phyloP scores from a whole-genome alignment of 2,113 vertebrate species.

The Geococcyx californianus region DNA sequence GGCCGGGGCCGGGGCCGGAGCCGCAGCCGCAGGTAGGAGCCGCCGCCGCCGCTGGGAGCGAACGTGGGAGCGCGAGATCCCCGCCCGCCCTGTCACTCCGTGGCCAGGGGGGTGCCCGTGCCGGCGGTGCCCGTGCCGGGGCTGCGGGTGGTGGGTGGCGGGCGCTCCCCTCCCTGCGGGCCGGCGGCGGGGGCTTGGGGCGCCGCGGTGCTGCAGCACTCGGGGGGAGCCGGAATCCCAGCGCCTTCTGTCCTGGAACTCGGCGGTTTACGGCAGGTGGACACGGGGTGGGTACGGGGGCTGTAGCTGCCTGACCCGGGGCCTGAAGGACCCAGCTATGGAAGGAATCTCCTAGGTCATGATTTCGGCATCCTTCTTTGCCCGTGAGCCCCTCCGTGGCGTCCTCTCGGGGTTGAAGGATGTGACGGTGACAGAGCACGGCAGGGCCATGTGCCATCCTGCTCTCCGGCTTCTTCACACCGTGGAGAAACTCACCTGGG shows the following conservation, averaged over 20 bases:
- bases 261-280: fast-evolving
- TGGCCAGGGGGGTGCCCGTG: too few relatives aligned
- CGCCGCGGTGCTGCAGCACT: background rate
- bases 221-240: background rate
- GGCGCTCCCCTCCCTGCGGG: too few relatives aligned
- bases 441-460: background rate
- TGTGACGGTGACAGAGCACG: fast-evolving
- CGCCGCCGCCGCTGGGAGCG: background rate
- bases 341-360: background rate
- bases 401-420: background rate
- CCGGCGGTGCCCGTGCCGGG: too few relatives aligned
- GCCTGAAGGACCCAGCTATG: background rate
- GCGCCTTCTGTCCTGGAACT: background rate
- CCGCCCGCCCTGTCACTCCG: too few relatives aligned
- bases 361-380: background rate
- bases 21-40: background rate
- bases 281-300: fast-evolving
- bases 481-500: background rate
- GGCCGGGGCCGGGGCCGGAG: background rate
- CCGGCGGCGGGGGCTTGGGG: too few relatives aligned
- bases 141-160: too few relatives aligned
- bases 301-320: background rate
- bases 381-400: fast-evolving
- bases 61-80: too few relatives aligned
- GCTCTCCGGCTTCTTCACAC: background rate